Conservation (phyloP, 2,113 vertebrate genomes). For the Amazona guildingii region DNA sequence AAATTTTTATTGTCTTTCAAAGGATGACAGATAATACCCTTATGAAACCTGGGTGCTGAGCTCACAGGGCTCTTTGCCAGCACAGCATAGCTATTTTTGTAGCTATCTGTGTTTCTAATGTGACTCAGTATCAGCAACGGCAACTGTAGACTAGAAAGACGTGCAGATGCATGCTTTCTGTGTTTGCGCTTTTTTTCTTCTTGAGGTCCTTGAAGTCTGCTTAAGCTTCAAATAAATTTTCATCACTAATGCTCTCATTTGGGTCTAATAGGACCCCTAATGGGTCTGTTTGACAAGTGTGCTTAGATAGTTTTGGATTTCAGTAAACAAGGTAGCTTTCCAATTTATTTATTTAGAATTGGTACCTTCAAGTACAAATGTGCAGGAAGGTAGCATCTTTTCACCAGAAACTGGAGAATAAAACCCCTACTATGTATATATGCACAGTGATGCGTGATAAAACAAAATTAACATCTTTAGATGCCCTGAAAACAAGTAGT, state of each 20-base stretch:
- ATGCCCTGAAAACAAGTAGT: background rate
- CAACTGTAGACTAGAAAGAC: background rate
- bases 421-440: background rate
- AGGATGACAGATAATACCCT: background rate
- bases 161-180: constrained; percentile 31
- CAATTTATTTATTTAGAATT: background rate
- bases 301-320: background rate
- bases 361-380: background rate
- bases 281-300: constrained; percentile 34
- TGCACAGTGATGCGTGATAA: fast-evolving
- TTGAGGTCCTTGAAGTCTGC: constrained; percentile 30
- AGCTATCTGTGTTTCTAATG: background rate
- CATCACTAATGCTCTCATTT: constrained; percentile 55
- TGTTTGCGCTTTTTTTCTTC: background rate
- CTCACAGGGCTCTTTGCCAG: background rate
- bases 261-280: constrained; percentile 52
- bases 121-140: background rate
- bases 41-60: background rate
- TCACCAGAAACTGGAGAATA: background rate
- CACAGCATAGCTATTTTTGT: background rate
- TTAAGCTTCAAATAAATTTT: constrained; percentile 63
- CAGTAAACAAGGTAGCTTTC: constrained; percentile 15
- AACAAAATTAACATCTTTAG: background rate
- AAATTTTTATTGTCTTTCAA: background rate
- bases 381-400: background rate